phyloP scores from a whole-genome alignment of 2,113 vertebrate species.

The Zosterops japonicus region DNA sequence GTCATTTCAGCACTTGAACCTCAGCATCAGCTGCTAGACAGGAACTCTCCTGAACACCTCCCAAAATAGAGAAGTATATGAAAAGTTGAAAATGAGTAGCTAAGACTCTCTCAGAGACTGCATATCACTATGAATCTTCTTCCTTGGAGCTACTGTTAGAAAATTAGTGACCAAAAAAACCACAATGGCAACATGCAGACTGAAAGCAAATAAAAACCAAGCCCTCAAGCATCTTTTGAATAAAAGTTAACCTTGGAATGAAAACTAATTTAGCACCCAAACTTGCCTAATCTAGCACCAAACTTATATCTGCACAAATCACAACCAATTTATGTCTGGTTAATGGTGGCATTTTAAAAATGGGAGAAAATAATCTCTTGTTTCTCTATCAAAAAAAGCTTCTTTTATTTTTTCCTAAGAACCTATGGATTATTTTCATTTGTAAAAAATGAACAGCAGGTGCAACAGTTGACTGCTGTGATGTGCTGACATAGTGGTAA shows the following conservation, averaged over 20 bases:
- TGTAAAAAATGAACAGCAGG: too few relatives aligned
- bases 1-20: background rate
- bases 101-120: background rate
- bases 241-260: background rate
- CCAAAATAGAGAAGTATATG: background rate
- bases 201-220: background rate
- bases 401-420: background rate
- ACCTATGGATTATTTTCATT: background rate
- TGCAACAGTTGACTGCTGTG: too few relatives aligned
- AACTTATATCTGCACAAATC: background rate
- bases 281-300: background rate
- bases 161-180: background rate
- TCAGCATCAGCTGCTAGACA: background rate
- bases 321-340: background rate
- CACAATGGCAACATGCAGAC: background rate
- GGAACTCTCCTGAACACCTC: background rate
- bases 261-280: background rate
- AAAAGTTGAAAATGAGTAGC: background rate
- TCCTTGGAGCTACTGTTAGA: background rate
- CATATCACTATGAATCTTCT: rapidly evolving
- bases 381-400: background rate
- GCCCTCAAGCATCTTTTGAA: background rate
- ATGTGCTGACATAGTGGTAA: too few relatives aligned
- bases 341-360: background rate
- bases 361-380: background rate